phyloP scores from a whole-genome alignment of 1,140 invertebrate species.

The Drosophila erecta region DNA sequence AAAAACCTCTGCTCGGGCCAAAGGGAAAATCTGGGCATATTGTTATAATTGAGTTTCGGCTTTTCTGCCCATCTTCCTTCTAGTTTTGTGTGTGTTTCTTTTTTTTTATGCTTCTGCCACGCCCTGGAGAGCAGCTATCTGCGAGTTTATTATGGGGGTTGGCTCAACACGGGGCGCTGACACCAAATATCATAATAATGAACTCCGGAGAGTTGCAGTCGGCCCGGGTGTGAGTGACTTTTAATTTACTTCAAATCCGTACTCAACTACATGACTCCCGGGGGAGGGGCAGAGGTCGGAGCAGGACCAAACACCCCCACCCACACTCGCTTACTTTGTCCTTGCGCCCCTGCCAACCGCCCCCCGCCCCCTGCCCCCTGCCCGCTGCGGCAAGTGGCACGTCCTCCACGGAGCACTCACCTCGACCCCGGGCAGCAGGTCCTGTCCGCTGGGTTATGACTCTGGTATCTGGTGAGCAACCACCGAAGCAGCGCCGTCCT shows the following conservation, averaged over 20 bases:
- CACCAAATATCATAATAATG: constrained; percentile 84
- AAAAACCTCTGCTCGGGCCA: constrained; percentile 38
- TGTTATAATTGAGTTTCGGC: constrained; percentile 83
- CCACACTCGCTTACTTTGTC: neutral
- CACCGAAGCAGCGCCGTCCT: constrained; percentile 33
- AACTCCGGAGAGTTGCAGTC: constrained; percentile 39
- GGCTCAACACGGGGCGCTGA: constrained; percentile 65
- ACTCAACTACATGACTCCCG: constrained; percentile 78
- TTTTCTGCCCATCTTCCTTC: constrained; percentile 10
- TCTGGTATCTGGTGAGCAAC: constrained; percentile 21
- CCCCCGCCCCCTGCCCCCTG: too few relatives aligned
- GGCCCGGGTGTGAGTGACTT: constrained; percentile 74
- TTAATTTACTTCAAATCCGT: constrained; percentile 84
- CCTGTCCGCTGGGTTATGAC: constrained; percentile 55
- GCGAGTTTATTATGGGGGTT: constrained; percentile 13
- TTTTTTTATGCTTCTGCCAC: constrained; percentile 38
- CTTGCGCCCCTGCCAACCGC: neutral
- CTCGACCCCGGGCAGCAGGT: constrained; percentile 11
- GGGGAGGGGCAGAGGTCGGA: neutral
- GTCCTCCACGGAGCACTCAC: constrained; percentile 45
- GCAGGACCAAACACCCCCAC: neutral
- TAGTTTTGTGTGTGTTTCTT: neutral
- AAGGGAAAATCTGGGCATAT: constrained; percentile 80
- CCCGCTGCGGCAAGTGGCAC: constrained; percentile 41
- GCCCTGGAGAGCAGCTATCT: constrained; percentile 34